Conservation (phyloP, 2,888 invertebrate genomes). For the Bugulina stolonifera region DNA sequence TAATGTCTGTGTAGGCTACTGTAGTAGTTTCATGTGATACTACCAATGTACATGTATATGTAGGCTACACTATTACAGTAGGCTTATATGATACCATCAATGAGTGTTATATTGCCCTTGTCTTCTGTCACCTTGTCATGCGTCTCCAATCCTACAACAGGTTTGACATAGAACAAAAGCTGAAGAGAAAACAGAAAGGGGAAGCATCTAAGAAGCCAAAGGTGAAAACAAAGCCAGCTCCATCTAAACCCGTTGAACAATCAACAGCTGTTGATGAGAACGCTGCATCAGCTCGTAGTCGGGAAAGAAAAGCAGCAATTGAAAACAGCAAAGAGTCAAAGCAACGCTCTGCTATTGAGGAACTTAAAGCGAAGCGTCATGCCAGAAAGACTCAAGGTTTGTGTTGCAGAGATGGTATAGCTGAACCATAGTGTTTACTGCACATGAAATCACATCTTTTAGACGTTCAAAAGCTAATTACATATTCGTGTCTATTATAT, state of each 20-base stretch:
- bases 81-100: too few species aligned
- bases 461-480: too few species aligned
- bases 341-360: constrained; percentile 86
- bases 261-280: constrained; percentile 33
- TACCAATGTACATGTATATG: too few species aligned
- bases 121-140: too few species aligned
- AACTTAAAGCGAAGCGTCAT: constrained; percentile 80
- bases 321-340: constrained; percentile 74
- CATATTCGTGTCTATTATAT: too few species aligned
- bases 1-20: background rate
- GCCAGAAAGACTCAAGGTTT: constrained; percentile 70
- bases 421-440: too few species aligned
- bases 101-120: too few species aligned
- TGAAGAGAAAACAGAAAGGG: constrained; percentile 73
- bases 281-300: constrained; percentile 58
- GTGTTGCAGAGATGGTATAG: background rate
- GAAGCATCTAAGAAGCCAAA: constrained; percentile 59
- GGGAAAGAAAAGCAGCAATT: constrained; percentile 81
- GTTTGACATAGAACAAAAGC: constrained; percentile 91
- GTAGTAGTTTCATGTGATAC: too few species aligned
- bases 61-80: too few species aligned
- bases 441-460: too few species aligned
- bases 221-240: constrained; percentile 43
- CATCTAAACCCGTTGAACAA: constrained; percentile 29
- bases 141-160: too few species aligned